These are phyloP conservation scores for Bradypus variegatus DNA, from an alignment of 2,797 vertebrate genomes.

Conservation along the genomic window DNA sequence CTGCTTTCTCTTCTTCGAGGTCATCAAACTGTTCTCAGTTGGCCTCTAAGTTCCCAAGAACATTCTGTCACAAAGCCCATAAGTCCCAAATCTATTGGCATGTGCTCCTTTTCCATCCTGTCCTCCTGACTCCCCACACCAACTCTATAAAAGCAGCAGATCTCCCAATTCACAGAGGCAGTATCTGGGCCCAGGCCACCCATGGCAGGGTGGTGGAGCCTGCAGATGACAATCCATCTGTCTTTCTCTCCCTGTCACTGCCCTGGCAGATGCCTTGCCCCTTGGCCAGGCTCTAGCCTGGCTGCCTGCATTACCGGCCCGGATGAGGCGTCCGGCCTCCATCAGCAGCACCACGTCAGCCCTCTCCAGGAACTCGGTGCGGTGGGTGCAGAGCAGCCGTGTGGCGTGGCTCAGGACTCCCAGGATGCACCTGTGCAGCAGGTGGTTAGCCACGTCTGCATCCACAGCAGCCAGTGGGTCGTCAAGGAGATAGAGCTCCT, in stretches of 20 bases:
- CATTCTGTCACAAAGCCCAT: background rate
- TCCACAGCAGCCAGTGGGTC: constrained; percentile 97
- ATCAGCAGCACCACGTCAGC: constrained; percentile 87
- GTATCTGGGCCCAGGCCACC: background rate
- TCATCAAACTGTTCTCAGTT: background rate
- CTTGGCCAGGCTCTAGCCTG: background rate
- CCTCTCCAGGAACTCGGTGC: constrained; percentile 84
- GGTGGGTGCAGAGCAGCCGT: constrained; percentile 94
- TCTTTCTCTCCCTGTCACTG: background rate
- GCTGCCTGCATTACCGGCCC: constrained; percentile 75
- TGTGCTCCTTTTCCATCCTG: background rate
- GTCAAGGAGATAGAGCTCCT: constrained; percentile 93
- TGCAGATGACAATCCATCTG: background rate
- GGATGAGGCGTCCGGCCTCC: constrained; percentile 84
- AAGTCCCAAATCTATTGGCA: background rate
- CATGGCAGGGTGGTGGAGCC: background rate
- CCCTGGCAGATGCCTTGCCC: background rate
- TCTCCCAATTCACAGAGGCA: background rate
- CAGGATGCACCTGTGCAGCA: constrained; percentile 88
- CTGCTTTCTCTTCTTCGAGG: background rate
- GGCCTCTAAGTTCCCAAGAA: background rate
- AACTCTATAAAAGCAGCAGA: background rate
- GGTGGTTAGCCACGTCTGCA: constrained; percentile 87
- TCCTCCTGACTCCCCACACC: background rate
- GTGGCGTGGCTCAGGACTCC: constrained; percentile 85